These are phyloP conservation scores for Rutpela maculata DNA, from an alignment of 2,888 invertebrate genomes.

Conservation along the genomic window DNA sequence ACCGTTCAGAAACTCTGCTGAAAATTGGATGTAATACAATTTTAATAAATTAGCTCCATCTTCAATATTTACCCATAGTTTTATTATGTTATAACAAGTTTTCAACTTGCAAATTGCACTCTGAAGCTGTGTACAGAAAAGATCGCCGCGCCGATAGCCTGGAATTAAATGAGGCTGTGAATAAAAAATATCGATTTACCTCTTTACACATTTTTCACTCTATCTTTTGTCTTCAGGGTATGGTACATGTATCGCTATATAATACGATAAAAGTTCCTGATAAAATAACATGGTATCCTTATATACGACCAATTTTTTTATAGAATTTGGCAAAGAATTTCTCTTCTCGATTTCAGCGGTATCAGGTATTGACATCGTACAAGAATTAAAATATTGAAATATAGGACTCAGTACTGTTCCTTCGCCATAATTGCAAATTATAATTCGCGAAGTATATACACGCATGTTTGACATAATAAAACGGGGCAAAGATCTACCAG, in stretches of 20 bases:
- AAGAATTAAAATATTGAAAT: too few relatives aligned
- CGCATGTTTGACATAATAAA: too few relatives aligned
- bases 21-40: conserved; percentile 12
- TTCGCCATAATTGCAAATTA: not conserved
- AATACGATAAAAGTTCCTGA: too few relatives aligned
- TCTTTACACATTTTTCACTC: not conserved
- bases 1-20: conserved; percentile 1
- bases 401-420: too few relatives aligned
- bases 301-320: too few relatives aligned
- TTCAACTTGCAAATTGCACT: conserved; percentile 17
- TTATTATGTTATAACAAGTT: not conserved
- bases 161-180: not conserved
- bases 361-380: too few relatives aligned
- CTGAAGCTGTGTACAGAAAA: not conserved
- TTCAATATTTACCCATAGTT: not conserved
- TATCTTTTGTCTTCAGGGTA: not conserved
- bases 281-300: too few relatives aligned
- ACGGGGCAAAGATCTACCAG: too few relatives aligned
- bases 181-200: not conserved
- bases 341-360: too few relatives aligned
- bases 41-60: not conserved
- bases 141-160: not conserved
- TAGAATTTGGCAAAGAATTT: too few relatives aligned
- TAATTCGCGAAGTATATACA: too few relatives aligned
- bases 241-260: too few relatives aligned